A percentile compares a stretch with the other conserved stretches of the same genome.
Conservation (phyloP, 2,113 vertebrate species). For the Quiscalus mexicanus region DNA sequence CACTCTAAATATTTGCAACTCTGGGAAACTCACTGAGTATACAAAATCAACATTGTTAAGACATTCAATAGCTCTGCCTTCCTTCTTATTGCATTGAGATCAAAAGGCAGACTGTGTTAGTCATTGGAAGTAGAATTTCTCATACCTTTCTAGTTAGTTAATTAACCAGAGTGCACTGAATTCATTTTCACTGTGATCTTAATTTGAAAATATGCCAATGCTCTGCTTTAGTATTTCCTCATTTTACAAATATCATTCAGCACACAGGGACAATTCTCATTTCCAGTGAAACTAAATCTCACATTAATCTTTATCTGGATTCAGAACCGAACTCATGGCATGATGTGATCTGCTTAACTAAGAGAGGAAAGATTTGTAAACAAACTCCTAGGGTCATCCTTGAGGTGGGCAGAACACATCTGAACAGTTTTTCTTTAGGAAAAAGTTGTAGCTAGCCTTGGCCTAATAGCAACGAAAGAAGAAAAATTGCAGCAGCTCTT, state of each 20-base stretch:
- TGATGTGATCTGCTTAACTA: background rate
- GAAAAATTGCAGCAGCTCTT: background rate
- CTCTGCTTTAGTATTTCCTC: constrained; percentile 18
- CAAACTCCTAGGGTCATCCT: background rate
- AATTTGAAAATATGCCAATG: constrained; percentile 50
- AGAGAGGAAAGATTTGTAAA: background rate
- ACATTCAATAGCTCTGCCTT: constrained; percentile 15
- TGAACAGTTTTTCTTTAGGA: background rate
- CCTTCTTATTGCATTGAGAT: constrained; percentile 22
- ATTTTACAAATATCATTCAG: constrained; percentile 32
- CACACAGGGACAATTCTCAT: background rate
- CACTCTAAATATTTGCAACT: constrained; percentile 46
- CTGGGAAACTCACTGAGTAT: background rate
- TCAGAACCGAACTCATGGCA: background rate
- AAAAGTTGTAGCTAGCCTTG: background rate
- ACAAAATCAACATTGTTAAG: constrained; percentile 53
- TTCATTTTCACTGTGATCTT: constrained; percentile 51
- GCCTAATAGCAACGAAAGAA: background rate
- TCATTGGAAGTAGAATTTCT: constrained; percentile 40
- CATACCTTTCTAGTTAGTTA: constrained; percentile 41
- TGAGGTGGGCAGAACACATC: background rate
- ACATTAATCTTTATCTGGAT: background rate
- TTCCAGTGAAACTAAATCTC: constrained; percentile 1
- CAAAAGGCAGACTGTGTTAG: constrained; percentile 43
- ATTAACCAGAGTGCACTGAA: constrained; percentile 37